Conservation (phyloP, 2,888 invertebrate species). For the Pristionchus exspectatus region DNA sequence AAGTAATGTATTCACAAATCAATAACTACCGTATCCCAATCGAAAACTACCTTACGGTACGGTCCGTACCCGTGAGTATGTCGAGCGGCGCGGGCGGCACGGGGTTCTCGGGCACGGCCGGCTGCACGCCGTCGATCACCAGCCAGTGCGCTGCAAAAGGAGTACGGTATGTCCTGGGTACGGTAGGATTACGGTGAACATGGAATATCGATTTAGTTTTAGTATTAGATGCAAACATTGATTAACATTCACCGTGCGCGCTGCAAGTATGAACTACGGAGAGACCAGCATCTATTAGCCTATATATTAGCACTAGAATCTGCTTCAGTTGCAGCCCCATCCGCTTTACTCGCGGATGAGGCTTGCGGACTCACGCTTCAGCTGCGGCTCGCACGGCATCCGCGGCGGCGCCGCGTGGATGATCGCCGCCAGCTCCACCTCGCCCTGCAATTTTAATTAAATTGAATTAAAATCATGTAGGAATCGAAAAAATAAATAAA, state of each 20-base stretch:
- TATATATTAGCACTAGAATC: too few relatives aligned
- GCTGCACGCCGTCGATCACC: slow-evolving; percentile 96
- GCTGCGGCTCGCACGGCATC: slow-evolving; percentile 50
- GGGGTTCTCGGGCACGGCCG: slow-evolving; percentile 94
- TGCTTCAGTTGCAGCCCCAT: too few relatives aligned
- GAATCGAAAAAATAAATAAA: too few relatives aligned
- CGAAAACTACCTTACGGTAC: too few relatives aligned
- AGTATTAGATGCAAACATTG: too few relatives aligned
- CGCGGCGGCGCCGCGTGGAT: slow-evolving; percentile 52
- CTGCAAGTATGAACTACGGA: too few relatives aligned
- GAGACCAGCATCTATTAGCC: too few relatives aligned
- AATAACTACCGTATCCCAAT: neutral
- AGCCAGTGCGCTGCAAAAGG: slow-evolving; percentile 90
- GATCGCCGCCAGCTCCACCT: slow-evolving; percentile 48
- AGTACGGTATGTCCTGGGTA: neutral
- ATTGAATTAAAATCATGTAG: too few relatives aligned
- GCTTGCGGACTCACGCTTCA: slow-evolving; percentile 51
- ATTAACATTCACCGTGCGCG: too few relatives aligned
- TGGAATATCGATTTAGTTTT: neutral
- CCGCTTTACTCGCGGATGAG: neutral
- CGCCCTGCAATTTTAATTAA: neutral
- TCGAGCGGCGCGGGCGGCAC: slow-evolving; percentile 55
- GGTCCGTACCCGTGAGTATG: neutral
- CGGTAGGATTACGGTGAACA: neutral
- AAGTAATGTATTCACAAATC: neutral